phyloP scores from a whole-genome alignment of 1,140 invertebrate species.

The Medauroidea extradentata region DNA sequence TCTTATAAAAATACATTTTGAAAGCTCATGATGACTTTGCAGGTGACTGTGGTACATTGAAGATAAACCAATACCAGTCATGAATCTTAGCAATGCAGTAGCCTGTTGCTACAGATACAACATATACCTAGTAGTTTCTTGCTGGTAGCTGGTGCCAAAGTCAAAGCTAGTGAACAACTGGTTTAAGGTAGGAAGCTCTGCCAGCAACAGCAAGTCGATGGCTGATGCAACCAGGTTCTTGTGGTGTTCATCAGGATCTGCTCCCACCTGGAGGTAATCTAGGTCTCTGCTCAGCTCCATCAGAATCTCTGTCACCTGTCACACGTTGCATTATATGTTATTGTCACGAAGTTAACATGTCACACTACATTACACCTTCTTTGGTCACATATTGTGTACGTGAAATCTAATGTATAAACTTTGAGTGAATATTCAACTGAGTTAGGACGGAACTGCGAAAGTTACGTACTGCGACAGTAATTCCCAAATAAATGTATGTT shows the following conservation, averaged over 20 bases:
- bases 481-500: too few species aligned
- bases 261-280: constrained; percentile 22
- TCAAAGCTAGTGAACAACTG: constrained; percentile 51
- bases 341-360: neutral
- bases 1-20: too few species aligned
- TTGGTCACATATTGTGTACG: too few species aligned
- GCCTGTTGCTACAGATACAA: constrained; percentile 2
- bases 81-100: too few species aligned
- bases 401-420: too few species aligned
- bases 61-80: too few species aligned
- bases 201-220: constrained; percentile 47
- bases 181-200: constrained; percentile 48
- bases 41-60: too few species aligned
- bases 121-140: constrained; percentile 55
- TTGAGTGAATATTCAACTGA: too few species aligned
- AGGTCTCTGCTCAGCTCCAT: constrained; percentile 41
- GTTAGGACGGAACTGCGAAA: too few species aligned
- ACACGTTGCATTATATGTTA: too few species aligned
- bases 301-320: constrained; percentile 32
- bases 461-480: too few species aligned
- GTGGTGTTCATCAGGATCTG: constrained; percentile 43
- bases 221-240: constrained; percentile 44
- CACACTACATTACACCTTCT: constrained; percentile 1
- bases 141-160: constrained; percentile 56
- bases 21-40: too few species aligned